Evolutionary conservation across 2,113 vertebrate genomes (phyloP), one percentile per base, ranked within the genome.

Genomic region (Pelobates fuscus): DNA sequence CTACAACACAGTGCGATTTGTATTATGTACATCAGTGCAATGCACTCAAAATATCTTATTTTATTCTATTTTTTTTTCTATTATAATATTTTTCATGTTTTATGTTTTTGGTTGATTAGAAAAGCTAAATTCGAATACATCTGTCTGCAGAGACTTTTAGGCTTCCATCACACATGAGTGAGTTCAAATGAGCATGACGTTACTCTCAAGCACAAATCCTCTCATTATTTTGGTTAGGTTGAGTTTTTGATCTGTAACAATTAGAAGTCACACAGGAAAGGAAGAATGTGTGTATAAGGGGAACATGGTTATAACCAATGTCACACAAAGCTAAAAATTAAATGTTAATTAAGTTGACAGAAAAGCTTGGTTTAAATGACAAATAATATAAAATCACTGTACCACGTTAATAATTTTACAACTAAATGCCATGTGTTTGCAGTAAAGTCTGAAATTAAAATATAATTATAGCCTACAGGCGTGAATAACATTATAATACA

Each of bases 91-190:
- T 20, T 23, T 23, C 14, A 57, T 60, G n/a, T n/a, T n/a, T n/a
- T n/a, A n/a, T n/a, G n/a, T n/a, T n/a, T 29, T 60, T 60, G 2
- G 1, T 18, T 60, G 1, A 26, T 26, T 1, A 2, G 14, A 26
- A 60, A 61, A 61, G n/a, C n/a, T n/a, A n/a, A n/a, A n/a, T n/a
- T n/a, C n/a, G n/a, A 63, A 46, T 67, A 67, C 64, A 67, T 67
- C 24, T 67, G 64, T 67, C 44, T 46, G 24, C 37, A 24, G 43
- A 67, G 15, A 15, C 41, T 27, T 43, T 26, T 23, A 67, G 15
- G 24, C 23, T 25, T 49, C 24, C n/a, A 27, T 46, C 24, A 49
- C 64, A 67, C 64, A 67, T 67, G 64, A 46, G 8, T 14, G 43
- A 27, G 43, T 21, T 67, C 43, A 44, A 67, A 49, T 67, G 64